Evolutionary conservation across 2,113 vertebrate species (phyloP).

Genomic region (Malaclemys terrapin): DNA sequence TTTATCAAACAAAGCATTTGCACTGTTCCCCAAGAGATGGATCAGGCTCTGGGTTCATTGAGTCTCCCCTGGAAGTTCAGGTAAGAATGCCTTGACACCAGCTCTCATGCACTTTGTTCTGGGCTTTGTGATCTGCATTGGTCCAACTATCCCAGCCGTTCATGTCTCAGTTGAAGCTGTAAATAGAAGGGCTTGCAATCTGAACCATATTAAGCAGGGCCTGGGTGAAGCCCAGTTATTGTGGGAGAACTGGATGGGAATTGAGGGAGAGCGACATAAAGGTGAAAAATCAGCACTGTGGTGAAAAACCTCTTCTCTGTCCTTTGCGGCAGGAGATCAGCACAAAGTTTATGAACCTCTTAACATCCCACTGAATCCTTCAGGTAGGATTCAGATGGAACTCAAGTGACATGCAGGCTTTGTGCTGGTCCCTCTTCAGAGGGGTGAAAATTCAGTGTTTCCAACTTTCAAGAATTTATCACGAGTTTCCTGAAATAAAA

Average conservation of each 20-base stretch:
- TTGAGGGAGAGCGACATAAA: background rate
- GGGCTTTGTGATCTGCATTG: background rate
- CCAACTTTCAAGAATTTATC: too few relatives aligned
- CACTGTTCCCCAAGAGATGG: background rate
- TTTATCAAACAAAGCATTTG: background rate
- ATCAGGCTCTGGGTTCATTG: background rate
- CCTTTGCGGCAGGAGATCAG: too few relatives aligned
- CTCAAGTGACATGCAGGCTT: too few relatives aligned
- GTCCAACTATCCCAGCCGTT: background rate
- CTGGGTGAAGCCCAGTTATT: background rate
- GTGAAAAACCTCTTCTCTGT: background rate
- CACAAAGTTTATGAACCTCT: background rate
- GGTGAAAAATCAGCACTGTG: background rate
- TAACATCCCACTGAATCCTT: background rate
- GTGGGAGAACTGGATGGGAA: background rate
- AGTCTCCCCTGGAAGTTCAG: background rate
- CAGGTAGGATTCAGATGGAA: background rate
- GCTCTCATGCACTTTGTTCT: background rate
- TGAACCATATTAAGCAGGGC: background rate
- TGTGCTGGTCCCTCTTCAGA: background rate
- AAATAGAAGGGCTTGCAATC: background rate
- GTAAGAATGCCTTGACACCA: background rate
- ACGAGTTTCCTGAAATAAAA: background rate
- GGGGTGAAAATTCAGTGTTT: too few relatives aligned
- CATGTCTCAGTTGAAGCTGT: background rate